Evolutionary conservation across 2,113 vertebrate species (phyloP), one percentile per base, ranked within the genome.

Genomic region (Lanius ludovicianus): DNA sequence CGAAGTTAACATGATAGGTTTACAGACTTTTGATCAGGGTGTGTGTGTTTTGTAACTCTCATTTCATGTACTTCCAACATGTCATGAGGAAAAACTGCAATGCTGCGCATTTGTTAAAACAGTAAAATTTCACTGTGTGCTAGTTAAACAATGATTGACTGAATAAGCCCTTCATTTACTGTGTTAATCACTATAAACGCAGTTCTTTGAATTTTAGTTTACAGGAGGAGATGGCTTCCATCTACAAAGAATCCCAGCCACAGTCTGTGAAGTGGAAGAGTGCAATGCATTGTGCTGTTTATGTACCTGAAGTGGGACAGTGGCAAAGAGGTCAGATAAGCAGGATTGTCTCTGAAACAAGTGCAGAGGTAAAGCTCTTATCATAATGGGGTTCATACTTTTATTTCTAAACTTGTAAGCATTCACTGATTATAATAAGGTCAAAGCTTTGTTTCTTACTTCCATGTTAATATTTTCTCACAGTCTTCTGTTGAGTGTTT

Each of bases 291-390:
- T 99, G 99, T 93, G 99, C 98, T 93, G 98, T 98, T 81, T 97
- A 97, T 7, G 9, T 98, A 3, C 75, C 23, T 12, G 97, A 98
- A 33, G 91, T 98, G 84, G 97, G 97, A 75, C 96, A 98, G 55
- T 99, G 99, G 99, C 98, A 97, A 65, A 98, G 99, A 97, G 99
- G 98, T 71, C 98, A 91, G 53, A 97, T 99, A 87, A 96, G 91
- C 96, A 98, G 90, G 17, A 93, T 97, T 90, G 83, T 98, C 30
- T 98, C 98, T n/a, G 86, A 97, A 96, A 96, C 94, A 46, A 83
- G 81, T 13, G 98, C 97, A 80, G 98, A 99, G 99, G 99, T 99
- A 98, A 96, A 63, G 20, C 17, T 65, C 13, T 62, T 78, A 3
- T 0, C 1, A 0, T 30, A 53, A 74, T 6, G 33, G 47, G 4